These are phyloP conservation scores for Dendrophyllia cribrosa DNA, from an alignment of 64 coral and sea anemone genomes.

Conservation along the genomic window DNA sequence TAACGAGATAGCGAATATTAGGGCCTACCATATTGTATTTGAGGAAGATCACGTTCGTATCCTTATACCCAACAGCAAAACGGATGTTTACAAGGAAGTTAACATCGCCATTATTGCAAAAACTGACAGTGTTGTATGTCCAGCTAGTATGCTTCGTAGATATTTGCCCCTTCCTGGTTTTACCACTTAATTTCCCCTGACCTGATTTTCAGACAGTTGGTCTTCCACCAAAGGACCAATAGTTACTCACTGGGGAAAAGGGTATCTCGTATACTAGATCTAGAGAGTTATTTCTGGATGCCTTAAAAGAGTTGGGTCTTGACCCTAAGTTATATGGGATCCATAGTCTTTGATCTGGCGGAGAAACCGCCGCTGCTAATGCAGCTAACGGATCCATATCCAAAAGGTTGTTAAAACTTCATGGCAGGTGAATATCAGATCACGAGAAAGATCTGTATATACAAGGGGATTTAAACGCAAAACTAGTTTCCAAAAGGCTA, in stretches of 20 bases:
- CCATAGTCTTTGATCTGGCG: background rate
- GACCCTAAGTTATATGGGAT: background rate
- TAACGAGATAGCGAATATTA: slow-evolving; percentile 53
- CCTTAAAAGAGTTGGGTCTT: background rate
- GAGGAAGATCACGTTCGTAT: slow-evolving; percentile 20
- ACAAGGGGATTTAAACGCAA: too few species aligned
- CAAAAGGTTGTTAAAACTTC: too few species aligned
- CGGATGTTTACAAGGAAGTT: slow-evolving; percentile 42
- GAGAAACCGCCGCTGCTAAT: too few species aligned
- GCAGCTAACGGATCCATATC: too few species aligned
- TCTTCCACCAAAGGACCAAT: too few species aligned
- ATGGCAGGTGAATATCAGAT: too few species aligned
- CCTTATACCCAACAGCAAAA: slow-evolving; percentile 54
- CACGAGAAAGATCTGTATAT: too few species aligned
- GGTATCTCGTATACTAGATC: background rate
- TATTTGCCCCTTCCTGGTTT: too few species aligned
- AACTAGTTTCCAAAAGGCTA: too few species aligned
- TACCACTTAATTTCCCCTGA: too few species aligned
- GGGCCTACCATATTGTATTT: slow-evolving; percentile 15
- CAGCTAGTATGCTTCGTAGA: background rate
- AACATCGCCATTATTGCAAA: slow-evolving; percentile 43
- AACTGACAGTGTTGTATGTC: slow-evolving; percentile 37
- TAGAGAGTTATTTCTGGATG: background rate
- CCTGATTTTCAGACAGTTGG: too few species aligned
- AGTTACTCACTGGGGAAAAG: too few species aligned